phyloP scores from a whole-genome alignment of 2,797 vertebrate species.

The Cryptoprocta ferox region DNA sequence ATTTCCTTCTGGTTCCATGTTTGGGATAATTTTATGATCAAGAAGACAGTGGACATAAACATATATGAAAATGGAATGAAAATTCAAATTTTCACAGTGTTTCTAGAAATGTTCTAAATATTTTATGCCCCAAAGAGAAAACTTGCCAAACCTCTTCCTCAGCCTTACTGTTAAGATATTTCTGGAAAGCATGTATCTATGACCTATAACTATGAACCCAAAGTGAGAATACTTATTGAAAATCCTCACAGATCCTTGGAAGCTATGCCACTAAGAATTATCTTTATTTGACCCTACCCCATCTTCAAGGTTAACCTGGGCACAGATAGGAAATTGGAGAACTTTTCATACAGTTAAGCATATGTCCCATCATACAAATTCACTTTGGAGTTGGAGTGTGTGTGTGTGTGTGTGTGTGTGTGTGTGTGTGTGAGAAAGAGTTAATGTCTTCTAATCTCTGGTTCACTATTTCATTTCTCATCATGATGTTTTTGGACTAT shows the following conservation, averaged over 20 bases:
- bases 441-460: background rate
- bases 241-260: background rate
- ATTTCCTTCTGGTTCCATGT: background rate
- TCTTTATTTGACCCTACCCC: background rate
- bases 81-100: background rate
- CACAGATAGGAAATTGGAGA: background rate
- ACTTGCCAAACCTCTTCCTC: background rate
- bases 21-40: background rate
- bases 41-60: background rate
- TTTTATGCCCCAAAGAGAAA: background rate
- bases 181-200: background rate
- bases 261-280: background rate
- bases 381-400: background rate
- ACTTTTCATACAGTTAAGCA: background rate
- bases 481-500: background rate
- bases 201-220: background rate
- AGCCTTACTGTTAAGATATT: background rate
- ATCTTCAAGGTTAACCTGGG: background rate
- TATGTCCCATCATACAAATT: background rate
- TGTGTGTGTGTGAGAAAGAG: background rate
- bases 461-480: background rate
- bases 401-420: background rate
- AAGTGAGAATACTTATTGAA: background rate
- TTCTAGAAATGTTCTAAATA: background rate
- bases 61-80: background rate